These are phyloP conservation scores for Orussus abietinus DNA, from an alignment of 1,140 invertebrate species.

Conservation along the genomic window DNA sequence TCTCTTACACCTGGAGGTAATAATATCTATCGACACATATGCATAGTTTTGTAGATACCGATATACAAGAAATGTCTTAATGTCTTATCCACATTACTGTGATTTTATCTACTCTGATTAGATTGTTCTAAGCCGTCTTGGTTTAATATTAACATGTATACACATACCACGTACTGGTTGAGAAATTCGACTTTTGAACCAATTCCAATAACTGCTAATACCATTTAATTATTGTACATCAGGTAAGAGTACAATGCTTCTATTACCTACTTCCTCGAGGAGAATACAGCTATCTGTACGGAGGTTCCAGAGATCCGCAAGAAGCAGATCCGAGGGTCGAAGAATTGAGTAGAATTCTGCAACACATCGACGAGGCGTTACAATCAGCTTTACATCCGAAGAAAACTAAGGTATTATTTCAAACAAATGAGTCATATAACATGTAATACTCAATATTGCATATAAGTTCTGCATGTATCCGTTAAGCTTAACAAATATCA, in stretches of 20 bases:
- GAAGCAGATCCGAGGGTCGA: conserved; percentile 79
- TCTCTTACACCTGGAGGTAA: conserved; percentile 85
- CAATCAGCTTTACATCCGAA: conserved; percentile 67
- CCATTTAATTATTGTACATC: conserved; percentile 7
- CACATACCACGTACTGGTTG: too few species aligned
- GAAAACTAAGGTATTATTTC: conserved; percentile 68
- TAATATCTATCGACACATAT: too few species aligned
- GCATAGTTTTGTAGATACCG: too few species aligned
- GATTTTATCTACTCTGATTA: too few species aligned
- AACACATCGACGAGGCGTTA: conserved; percentile 75
- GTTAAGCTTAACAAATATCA: too few species aligned
- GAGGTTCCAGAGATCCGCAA: conserved; percentile 55
- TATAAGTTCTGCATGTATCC: too few species aligned
- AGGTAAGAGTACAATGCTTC: conserved; percentile 89
- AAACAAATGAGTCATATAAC: too few species aligned
- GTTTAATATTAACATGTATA: too few species aligned
- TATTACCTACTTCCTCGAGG: conserved; percentile 77
- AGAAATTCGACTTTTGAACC: too few species aligned
- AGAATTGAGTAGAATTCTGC: conserved; percentile 75
- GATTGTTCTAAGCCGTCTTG: too few species aligned
- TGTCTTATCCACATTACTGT: too few species aligned
- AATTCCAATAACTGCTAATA: background rate
- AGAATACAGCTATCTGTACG: conserved; percentile 56
- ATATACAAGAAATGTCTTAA: background rate
- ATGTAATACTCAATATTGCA: too few species aligned